Evolutionary conservation across 53 echinoderm and acorn worm genomes (phyloP).

Genomic region (Temnopleurus reevesii): DNA sequence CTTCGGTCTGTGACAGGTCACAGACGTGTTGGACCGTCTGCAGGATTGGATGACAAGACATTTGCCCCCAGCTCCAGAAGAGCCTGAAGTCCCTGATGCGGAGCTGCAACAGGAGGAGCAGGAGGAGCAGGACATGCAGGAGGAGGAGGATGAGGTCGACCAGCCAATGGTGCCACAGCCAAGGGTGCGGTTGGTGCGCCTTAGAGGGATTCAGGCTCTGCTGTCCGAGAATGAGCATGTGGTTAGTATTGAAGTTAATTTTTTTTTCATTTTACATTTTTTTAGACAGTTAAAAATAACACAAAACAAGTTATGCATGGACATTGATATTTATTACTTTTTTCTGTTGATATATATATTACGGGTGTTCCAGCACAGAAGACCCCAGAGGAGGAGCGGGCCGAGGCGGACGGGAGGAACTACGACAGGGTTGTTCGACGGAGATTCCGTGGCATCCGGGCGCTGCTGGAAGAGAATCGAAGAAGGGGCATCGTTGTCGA

Average conservation of each 20-base stretch:
- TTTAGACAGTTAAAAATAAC: background rate
- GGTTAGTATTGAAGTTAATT: no score
- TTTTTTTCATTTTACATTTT: no score
- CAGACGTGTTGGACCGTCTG: no score
- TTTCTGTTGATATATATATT: background rate
- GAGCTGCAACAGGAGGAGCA: background rate
- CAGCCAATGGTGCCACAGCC: background rate
- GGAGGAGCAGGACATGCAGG: background rate
- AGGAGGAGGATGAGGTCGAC: background rate
- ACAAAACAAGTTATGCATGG: background rate
- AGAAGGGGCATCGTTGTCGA: background rate
- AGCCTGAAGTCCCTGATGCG: background rate
- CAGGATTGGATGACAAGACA: no score
- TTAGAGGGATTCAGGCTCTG: no score
- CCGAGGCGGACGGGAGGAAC: background rate
- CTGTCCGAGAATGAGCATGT: no score
- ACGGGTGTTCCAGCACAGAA: background rate
- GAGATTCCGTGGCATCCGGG: background rate
- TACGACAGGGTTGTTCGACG: background rate
- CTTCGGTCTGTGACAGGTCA: no score
- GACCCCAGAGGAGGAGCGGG: background rate
- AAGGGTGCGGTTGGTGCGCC: no score
- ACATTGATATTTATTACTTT: background rate
- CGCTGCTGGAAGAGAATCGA: background rate
- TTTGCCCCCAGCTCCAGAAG: no score